Percentiles rank a stretch among this genome's conserved stretches.
Conservation (phyloP, 1,140 invertebrate species). For the Procambarus clarkii region DNA sequence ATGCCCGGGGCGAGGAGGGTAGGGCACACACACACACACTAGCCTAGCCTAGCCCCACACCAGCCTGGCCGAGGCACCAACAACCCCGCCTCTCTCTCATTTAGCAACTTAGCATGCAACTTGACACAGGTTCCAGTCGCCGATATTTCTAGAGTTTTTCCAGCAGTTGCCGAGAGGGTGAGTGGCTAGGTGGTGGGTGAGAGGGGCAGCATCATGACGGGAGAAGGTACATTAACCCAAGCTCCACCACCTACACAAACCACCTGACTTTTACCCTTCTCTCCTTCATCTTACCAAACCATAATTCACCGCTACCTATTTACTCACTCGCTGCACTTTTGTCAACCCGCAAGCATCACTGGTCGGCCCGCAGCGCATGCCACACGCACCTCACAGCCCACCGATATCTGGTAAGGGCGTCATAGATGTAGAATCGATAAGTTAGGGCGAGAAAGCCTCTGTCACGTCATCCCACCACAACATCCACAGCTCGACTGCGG, state of each 20-base stretch:
- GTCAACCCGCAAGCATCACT: neutral
- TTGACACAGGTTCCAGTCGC: neutral
- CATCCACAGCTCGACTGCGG: slow-evolving; percentile 37
- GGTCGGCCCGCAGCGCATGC: neutral
- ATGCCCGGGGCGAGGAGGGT: no score
- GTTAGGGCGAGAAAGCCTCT: slow-evolving; percentile 4
- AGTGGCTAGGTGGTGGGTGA: no score
- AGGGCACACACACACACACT: no score
- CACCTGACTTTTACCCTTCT: slow-evolving; percentile 43
- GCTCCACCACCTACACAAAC: slow-evolving; percentile 39
- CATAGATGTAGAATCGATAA: slow-evolving; percentile 64
- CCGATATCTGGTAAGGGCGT: slow-evolving; percentile 33
- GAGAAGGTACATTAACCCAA: neutral
- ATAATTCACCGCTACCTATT: neutral
- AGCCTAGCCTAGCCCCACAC: neutral
- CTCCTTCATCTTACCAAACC: neutral
- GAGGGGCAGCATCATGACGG: neutral
- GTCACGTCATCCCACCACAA: slow-evolving; percentile 50
- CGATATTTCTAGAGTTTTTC: neutral
- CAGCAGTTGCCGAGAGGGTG: neutral
- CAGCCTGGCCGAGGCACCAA: neutral
- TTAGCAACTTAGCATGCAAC: neutral
- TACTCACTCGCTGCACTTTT: neutral
- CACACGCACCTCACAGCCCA: slow-evolving; percentile 1
- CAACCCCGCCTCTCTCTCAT: neutral